phyloP scores from a whole-genome alignment of 2,888 invertebrate genomes.

The Chalcis sispes region DNA sequence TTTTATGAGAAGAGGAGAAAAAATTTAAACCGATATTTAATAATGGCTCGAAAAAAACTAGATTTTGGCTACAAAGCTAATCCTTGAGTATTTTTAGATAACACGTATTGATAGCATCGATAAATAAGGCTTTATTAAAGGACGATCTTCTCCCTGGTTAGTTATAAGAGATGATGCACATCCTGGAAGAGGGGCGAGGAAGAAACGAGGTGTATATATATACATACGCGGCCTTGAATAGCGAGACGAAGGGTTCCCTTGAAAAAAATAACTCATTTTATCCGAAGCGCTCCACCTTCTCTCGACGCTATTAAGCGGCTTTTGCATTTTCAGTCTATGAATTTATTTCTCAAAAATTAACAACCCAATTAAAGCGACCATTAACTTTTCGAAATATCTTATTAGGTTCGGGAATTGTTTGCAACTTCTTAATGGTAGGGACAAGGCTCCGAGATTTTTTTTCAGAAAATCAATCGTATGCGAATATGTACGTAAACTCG shows the following conservation, averaged over 20 bases:
- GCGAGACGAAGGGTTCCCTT: constrained; percentile 51
- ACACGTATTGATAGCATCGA: constrained; percentile 27
- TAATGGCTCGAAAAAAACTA: neutral
- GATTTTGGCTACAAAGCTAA: constrained; percentile 29
- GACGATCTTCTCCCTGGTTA: constrained; percentile 28
- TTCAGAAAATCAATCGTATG: constrained; percentile 40
- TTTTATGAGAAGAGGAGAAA: too few relatives aligned
- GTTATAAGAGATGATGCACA: constrained; percentile 13
- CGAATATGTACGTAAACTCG: neutral
- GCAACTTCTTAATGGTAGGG: constrained; percentile 69
- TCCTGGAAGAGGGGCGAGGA: constrained; percentile 3
- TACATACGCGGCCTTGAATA: constrained; percentile 44
- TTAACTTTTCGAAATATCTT: constrained; percentile 73
- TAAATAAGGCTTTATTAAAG: constrained; percentile 46
- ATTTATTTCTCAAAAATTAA: constrained; percentile 73
- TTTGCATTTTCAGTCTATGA: constrained; percentile 73
- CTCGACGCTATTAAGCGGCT: constrained; percentile 64
- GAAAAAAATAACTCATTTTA: constrained; percentile 69
- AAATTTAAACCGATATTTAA: too few relatives aligned
- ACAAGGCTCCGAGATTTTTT: constrained; percentile 25
- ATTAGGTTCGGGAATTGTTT: constrained; percentile 68
- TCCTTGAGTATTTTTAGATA: constrained; percentile 7
- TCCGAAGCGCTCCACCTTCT: constrained; percentile 65
- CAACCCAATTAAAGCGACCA: constrained; percentile 73
- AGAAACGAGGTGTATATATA: constrained; percentile 24